These are phyloP conservation scores for Heliothis subflexa DNA, from an alignment of 1,140 invertebrate genomes.

Conservation along the genomic window DNA sequence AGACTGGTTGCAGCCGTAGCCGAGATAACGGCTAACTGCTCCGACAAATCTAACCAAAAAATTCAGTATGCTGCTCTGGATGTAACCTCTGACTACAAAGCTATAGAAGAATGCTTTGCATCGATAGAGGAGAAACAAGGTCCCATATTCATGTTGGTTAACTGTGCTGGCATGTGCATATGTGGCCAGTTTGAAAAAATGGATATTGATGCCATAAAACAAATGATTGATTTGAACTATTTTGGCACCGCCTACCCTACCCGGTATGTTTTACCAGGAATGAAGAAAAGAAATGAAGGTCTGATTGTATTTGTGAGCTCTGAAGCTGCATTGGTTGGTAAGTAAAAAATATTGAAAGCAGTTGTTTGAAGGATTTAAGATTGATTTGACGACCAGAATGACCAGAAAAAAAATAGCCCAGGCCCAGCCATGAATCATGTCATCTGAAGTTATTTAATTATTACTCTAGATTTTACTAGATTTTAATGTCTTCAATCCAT, in stretches of 20 bases:
- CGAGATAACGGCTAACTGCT: slow-evolving; percentile 86
- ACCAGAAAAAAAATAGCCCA: too few relatives aligned
- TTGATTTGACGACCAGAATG: too few relatives aligned
- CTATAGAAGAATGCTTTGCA: slow-evolving; percentile 89
- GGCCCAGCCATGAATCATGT: too few relatives aligned
- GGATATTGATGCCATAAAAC: slow-evolving; percentile 89
- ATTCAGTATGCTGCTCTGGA: slow-evolving; percentile 91
- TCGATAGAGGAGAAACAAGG: slow-evolving; percentile 86
- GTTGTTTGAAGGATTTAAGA: too few relatives aligned
- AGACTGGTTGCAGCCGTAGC: slow-evolving; percentile 89
- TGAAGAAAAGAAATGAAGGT: slow-evolving; percentile 91
- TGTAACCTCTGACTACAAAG: slow-evolving; percentile 89
- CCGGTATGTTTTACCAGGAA: slow-evolving; percentile 89
- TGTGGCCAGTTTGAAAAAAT: slow-evolving; percentile 95
- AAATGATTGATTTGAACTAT: slow-evolving; percentile 91
- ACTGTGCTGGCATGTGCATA: slow-evolving; percentile 95
- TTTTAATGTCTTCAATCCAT: not conserved
- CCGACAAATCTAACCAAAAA: slow-evolving; percentile 86
- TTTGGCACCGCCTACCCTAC: slow-evolving; percentile 91
- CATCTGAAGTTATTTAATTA: too few relatives aligned
- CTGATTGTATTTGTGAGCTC: slow-evolving; percentile 95
- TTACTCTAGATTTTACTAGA: too few relatives aligned
- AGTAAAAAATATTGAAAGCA: slow-evolving; percentile 46
- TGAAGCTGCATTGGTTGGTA: slow-evolving; percentile 95
- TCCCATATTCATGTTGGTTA: slow-evolving; percentile 95